Evolutionary conservation across 1,140 invertebrate genomes (phyloP), one percentile per base, ranked within the genome.

Genomic region (Drosophila lacteicornis): DNA sequence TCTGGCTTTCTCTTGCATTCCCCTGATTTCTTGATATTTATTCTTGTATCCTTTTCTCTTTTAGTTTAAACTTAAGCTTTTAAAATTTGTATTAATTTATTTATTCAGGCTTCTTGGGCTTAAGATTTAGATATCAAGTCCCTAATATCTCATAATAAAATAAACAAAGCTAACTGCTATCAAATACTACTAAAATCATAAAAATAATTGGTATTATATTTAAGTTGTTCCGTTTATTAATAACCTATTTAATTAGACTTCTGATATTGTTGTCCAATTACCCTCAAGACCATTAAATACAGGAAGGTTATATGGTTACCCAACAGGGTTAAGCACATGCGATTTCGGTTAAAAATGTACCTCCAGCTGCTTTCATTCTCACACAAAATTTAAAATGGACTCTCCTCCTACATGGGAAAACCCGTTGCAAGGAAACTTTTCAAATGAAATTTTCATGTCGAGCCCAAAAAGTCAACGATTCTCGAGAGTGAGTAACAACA

Each of bases 391-490:
- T 51, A 27, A 30, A 66, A 66, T 67, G 17, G 12, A 33, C 33
- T 55, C n/a, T 47, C 50, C 62, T 22, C 42, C 63, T 4, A 56
- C 68, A 3, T 30, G 51, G 5, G 51, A 19, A 69, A 71, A 47
- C 68, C 17, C 25, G 68, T 68, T 57, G 17, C 38, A 67, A 19
- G 17, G 30, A 55, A 45, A 69, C 22, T 15, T 0, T 67, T 36
- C 38, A 51, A 71, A 71, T 73, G 45, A 71, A 73, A 71, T 59
- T 59, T 71, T 51, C 49, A 45, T 46, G 62, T 51, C 38, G 15
- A 67, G 49, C 19, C 69, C 67, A 43, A 73, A 73, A 59, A 36
- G n/a, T 25, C n/a, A 45, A 43, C 2, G 17, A 38, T 27, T 19
- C 15, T 4, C 12, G 30, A 33, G 30, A 7, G 33, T 13, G 19